These are phyloP conservation scores for Bugulina stolonifera DNA, from an alignment of 2,888 invertebrate species.

Conservation along the genomic window DNA sequence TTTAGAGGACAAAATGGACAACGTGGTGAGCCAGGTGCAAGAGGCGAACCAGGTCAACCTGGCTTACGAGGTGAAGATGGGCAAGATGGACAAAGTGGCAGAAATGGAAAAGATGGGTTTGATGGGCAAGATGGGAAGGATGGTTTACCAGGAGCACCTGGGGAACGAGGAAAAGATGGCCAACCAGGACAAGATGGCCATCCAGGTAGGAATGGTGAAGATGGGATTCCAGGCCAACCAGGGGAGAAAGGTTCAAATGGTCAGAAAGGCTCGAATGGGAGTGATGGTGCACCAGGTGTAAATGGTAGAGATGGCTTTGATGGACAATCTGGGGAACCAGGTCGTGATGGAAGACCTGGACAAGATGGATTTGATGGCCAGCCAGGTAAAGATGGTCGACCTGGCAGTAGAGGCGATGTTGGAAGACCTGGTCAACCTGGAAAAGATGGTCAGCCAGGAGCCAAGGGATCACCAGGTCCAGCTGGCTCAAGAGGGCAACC, in stretches of 20 bases:
- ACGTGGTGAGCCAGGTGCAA: conserved; percentile 29
- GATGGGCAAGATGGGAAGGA: conserved; percentile 25
- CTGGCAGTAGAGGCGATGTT: not conserved
- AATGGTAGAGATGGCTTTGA: conserved; percentile 23
- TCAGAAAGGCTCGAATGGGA: conserved; percentile 5
- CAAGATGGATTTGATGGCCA: not conserved
- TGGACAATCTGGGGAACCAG: conserved; percentile 23
- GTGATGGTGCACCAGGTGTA: conserved; percentile 24
- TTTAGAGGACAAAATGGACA: conserved; percentile 25
- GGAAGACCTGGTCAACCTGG: conserved; percentile 3
- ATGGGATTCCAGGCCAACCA: conserved; percentile 30
- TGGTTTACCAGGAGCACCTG: conserved; percentile 30
- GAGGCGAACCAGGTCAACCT: conserved; percentile 30
- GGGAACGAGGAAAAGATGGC: conserved; percentile 30
- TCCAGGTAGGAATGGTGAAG: conserved; percentile 30
- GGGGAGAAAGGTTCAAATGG: conserved; percentile 26
- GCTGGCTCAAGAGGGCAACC: not conserved
- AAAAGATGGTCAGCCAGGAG: conserved; percentile 16
- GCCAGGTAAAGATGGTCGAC: not conserved
- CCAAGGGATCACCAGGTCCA: not conserved
- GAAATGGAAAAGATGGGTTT: conserved; percentile 16
- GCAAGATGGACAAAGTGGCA: not conserved
- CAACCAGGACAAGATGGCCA: conserved; percentile 30
- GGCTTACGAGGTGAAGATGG: not conserved
- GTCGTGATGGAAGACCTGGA: conserved; percentile 19